phyloP scores from a whole-genome alignment of 37 sponge, comb jelly and placozoan genomes.

The Dysidea cf. avara region DNA sequence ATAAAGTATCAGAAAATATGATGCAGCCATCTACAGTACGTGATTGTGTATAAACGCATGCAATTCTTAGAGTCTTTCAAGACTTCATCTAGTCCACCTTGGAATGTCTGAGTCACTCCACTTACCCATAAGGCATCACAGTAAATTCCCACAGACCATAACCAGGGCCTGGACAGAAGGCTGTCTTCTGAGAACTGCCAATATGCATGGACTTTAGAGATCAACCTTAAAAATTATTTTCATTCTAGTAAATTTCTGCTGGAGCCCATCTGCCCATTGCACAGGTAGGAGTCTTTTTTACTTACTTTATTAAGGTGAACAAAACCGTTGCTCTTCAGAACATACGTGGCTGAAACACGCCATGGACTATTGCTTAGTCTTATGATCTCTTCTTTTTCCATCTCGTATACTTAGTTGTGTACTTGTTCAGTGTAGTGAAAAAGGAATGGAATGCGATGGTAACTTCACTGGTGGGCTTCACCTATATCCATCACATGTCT shows the following conservation, averaged over 20 bases:
- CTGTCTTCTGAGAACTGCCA: slow-evolving; percentile 16
- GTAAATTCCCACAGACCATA: slow-evolving; percentile 27
- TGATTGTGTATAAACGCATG: too few species aligned
- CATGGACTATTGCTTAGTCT: not conserved
- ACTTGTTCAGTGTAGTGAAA: slow-evolving; percentile 7
- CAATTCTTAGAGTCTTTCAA: slow-evolving; percentile 16
- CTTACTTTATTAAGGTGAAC: slow-evolving; percentile 7
- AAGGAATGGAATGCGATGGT: slow-evolving; percentile 7
- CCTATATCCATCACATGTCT: slow-evolving; percentile 18
- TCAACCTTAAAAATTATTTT: not conserved
- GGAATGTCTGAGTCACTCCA: slow-evolving; percentile 16
- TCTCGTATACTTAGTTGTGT: not conserved
- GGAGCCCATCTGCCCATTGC: slow-evolving; percentile 3
- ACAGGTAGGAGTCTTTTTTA: slow-evolving; percentile 17
- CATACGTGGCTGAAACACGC: not conserved
- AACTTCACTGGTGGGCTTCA: slow-evolving; percentile 8
- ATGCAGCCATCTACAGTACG: slow-evolving; percentile 7
- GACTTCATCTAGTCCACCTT: slow-evolving; percentile 11
- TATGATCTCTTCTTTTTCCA: slow-evolving; percentile 3
- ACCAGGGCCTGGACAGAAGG: slow-evolving; percentile 14
- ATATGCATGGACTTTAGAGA: slow-evolving; percentile 11
- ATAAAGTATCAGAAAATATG: not conserved
- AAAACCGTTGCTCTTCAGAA: slow-evolving; percentile 1
- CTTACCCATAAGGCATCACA: slow-evolving; percentile 20
- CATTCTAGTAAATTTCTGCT: not conserved